These are phyloP conservation scores for Lypha dubia DNA, from an alignment of 2,888 invertebrate species.

Conservation along the genomic window DNA sequence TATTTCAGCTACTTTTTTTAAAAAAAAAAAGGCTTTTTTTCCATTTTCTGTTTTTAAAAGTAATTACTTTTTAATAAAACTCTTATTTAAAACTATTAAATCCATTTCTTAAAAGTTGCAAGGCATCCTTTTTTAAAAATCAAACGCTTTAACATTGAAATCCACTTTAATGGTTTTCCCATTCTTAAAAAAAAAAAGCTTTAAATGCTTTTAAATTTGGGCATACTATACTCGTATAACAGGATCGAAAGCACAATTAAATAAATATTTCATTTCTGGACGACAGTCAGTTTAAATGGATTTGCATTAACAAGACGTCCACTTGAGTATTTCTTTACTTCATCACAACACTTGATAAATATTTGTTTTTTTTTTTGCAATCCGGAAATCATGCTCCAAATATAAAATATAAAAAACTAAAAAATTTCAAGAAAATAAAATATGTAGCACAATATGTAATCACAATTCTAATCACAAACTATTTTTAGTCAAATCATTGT, in stretches of 20 bases:
- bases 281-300: background rate
- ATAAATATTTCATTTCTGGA: background rate
- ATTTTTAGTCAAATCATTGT: conserved; percentile 67
- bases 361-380: conserved; percentile 30
- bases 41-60: too few relatives aligned
- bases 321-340: background rate
- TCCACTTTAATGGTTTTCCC: too few relatives aligned
- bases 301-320: background rate
- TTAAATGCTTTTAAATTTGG: background rate
- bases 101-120: too few relatives aligned
- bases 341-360: conserved; percentile 36
- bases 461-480: conserved; percentile 68
- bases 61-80: too few relatives aligned
- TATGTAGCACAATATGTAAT: conserved; percentile 54
- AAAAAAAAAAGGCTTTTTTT: too few relatives aligned
- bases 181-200: background rate
- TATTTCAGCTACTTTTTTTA: too few relatives aligned
- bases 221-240: too few relatives aligned
- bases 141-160: too few relatives aligned
- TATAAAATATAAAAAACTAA: background rate
- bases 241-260: too few relatives aligned
- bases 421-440: background rate
- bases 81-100: too few relatives aligned
- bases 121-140: too few relatives aligned
- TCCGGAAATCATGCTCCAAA: conserved; percentile 48